Evolutionary conservation across 2,797 vertebrate genomes (phyloP).

Genomic region (Sebastes diaconus): DNA sequence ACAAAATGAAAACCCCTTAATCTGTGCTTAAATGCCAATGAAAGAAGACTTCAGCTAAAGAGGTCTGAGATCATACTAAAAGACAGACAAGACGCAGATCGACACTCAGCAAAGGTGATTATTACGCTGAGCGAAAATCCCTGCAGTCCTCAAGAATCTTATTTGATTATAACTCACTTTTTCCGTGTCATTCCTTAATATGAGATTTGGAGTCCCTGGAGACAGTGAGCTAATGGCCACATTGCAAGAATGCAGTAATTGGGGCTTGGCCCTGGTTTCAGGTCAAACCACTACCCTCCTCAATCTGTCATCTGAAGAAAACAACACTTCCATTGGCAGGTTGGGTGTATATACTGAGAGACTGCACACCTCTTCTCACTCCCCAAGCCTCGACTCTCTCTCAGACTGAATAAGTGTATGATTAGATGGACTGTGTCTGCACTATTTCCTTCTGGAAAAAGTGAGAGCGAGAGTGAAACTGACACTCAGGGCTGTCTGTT

Average conservation of each 20-base stretch:
- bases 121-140: conserved; percentile 53
- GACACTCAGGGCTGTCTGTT: conserved; percentile 70
- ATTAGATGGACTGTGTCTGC: conserved; percentile 68
- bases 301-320: conserved; percentile 61
- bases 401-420: conserved; percentile 59
- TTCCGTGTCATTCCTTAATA: conserved; percentile 79
- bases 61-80: conserved; percentile 22
- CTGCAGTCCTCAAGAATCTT: conserved; percentile 57
- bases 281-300: conserved; percentile 67
- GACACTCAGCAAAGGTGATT: conserved; percentile 51
- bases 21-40: conserved; percentile 2
- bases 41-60: conserved; percentile 13
- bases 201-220: conserved; percentile 74
- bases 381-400: conserved; percentile 18
- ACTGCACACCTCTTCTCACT: conserved; percentile 60
- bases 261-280: conserved; percentile 64
- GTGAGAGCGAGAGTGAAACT: conserved; percentile 59
- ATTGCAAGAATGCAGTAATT: conserved; percentile 75
- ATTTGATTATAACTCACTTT: conserved; percentile 79
- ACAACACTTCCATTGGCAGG: conserved; percentile 58
- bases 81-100: conserved; percentile 17
- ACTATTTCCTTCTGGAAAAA: conserved; percentile 76
- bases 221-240: conserved; percentile 83
- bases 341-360: conserved; percentile 37
- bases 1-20: conserved; percentile 14